Conservation (phyloP, 2,888 invertebrate genomes). For the Linnaemya tessellans region DNA sequence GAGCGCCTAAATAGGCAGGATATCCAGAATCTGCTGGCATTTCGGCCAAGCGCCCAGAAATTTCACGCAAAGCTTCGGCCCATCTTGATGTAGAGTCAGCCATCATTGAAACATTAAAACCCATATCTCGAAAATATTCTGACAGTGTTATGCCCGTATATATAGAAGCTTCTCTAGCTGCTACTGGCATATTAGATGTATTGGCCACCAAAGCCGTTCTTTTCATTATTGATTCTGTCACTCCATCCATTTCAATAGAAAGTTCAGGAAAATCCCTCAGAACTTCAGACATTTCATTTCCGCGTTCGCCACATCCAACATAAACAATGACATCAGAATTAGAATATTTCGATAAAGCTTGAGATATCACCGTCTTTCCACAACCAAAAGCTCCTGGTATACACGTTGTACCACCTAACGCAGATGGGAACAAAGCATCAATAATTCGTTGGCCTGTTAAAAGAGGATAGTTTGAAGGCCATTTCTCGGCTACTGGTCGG, state of each 20-base stretch:
- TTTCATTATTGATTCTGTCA: conserved; percentile 99
- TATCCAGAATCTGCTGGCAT: conserved; percentile 99
- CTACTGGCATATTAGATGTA: conserved; percentile 99
- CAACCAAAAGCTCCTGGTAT: conserved; percentile 99
- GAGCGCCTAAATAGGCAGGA: conserved; percentile 98
- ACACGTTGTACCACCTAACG: conserved; percentile 99
- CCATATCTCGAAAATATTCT: conserved; percentile 99
- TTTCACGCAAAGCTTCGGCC: conserved; percentile 99
- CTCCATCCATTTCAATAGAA: conserved; percentile 97
- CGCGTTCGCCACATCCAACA: conserved; percentile 99
- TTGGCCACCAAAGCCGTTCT: conserved; percentile 99
- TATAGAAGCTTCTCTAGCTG: conserved; percentile 99
- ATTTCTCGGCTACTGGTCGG: conserved; percentile 97
- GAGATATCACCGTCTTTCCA: conserved; percentile 89
- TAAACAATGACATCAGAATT: conserved; percentile 99
- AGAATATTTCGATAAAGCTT: conserved; percentile 99
- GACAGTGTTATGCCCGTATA: conserved; percentile 99
- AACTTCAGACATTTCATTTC: conserved; percentile 99
- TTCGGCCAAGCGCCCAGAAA: conserved; percentile 97
- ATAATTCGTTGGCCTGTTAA: conserved; percentile 98
- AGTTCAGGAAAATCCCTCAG: conserved; percentile 99
- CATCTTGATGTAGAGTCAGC: conserved; percentile 99
- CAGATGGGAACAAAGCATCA: conserved; percentile 99
- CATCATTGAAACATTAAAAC: conserved; percentile 99
- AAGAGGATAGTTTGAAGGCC: conserved; percentile 98